Percentiles rank a stretch among this genome's conserved stretches.
Conservation (phyloP, 2,113 vertebrate genomes). For the Oceanodroma tethys region DNA sequence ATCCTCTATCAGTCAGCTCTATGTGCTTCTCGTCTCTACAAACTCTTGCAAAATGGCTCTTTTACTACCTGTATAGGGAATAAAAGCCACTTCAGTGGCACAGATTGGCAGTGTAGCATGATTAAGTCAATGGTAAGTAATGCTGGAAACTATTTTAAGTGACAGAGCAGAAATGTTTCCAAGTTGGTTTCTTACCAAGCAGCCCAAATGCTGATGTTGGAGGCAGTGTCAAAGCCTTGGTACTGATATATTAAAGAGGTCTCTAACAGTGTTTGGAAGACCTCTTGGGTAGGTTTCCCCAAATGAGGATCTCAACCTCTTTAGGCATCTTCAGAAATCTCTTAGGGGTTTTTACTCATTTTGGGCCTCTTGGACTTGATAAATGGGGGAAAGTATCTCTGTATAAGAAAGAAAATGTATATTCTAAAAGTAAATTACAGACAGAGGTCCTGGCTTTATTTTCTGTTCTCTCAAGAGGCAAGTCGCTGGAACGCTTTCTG, state of each 20-base stretch:
- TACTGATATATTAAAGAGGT: not conserved
- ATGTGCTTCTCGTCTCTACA: not conserved
- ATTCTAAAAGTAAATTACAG: not conserved
- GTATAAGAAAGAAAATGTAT: not conserved
- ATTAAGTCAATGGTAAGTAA: not conserved
- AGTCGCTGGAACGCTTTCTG: not conserved
- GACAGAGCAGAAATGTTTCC: constrained; percentile 12
- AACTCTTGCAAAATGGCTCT: not conserved
- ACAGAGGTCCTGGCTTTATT: not conserved
- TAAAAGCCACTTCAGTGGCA: not conserved
- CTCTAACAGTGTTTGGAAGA: not conserved
- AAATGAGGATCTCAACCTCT: not conserved
- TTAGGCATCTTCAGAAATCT: not conserved
- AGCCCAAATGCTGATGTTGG: not conserved
- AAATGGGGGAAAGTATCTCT: not conserved
- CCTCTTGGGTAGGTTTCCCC: not conserved
- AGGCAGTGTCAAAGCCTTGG: not conserved
- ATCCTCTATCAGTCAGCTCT: not conserved
- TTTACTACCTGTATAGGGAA: not conserved
- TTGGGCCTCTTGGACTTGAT: not conserved
- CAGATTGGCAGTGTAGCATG: not conserved
- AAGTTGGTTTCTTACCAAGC: not conserved
- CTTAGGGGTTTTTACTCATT: not conserved
- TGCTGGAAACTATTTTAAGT: not conserved
- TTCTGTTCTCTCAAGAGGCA: not conserved